These are phyloP conservation scores for Chironomus tepperi DNA, from an alignment of 1,140 invertebrate species.

Conservation along the genomic window DNA sequence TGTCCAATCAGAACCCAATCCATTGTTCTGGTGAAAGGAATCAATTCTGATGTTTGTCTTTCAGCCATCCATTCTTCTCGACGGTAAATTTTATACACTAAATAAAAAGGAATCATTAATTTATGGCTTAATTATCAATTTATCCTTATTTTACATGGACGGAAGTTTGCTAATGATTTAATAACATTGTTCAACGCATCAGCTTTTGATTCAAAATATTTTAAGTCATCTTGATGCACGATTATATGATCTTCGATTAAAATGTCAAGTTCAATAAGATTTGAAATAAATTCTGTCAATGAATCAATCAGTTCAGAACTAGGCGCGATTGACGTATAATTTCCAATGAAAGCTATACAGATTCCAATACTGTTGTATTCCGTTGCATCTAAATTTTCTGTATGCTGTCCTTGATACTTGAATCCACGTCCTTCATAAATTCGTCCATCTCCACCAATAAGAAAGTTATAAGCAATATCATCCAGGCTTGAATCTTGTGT, in stretches of 20 bases:
- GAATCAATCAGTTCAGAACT: slow-evolving; percentile 8
- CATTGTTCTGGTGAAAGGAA: not conserved
- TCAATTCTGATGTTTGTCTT: not conserved
- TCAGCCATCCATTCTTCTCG: not conserved
- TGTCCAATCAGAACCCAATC: not conserved
- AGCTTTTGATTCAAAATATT: not conserved
- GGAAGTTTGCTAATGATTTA: not conserved
- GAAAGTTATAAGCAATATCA: too few species aligned
- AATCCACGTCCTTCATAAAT: too few species aligned
- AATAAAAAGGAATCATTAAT: not conserved
- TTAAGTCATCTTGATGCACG: not conserved
- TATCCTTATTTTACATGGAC: too few species aligned
- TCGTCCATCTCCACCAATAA: slow-evolving; percentile 38
- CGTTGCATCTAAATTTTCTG: slow-evolving; percentile 46
- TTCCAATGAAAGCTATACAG: slow-evolving; percentile 49
- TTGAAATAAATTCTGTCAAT: not conserved
- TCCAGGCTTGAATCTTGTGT: slow-evolving; percentile 30
- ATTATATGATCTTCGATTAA: not conserved
- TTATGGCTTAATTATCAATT: too few species aligned
- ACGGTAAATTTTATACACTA: not conserved
- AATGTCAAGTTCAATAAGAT: not conserved
- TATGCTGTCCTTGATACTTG: slow-evolving; percentile 33
- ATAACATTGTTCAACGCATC: not conserved
- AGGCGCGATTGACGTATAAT: slow-evolving; percentile 33
- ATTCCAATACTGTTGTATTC: slow-evolving; percentile 51